phyloP scores from a whole-genome alignment of 2,113 vertebrate genomes.

The Lamprotornis superbus region DNA sequence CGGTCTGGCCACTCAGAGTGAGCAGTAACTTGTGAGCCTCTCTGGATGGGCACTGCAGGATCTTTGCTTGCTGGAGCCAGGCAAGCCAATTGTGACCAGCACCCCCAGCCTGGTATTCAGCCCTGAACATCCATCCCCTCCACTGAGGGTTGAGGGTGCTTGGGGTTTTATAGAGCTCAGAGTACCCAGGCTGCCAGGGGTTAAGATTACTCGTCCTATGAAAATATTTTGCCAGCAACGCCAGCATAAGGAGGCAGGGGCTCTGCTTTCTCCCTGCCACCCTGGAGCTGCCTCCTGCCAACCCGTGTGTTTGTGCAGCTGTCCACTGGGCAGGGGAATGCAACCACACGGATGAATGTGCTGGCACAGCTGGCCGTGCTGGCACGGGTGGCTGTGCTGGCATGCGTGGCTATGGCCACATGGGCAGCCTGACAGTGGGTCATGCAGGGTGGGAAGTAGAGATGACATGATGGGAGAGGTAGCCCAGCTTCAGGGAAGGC shows the following conservation, averaged over 20 bases:
- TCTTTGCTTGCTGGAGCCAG: neutral
- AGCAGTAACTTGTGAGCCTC: neutral
- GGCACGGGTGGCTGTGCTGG: neutral
- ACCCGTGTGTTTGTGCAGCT: neutral
- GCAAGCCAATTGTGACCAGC: neutral
- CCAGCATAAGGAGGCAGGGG: neutral
- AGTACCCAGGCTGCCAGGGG: neutral
- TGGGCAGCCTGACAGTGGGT: neutral
- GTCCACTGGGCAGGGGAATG: neutral
- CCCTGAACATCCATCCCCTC: neutral
- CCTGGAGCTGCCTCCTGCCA: neutral
- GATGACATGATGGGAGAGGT: neutral
- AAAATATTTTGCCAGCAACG: neutral
- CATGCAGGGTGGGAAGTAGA: neutral
- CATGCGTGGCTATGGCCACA: neutral
- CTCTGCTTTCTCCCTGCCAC: neutral
- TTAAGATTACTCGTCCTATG: neutral
- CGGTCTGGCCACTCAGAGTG: neutral
- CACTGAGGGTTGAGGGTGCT: neutral
- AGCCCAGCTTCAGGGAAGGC: neutral
- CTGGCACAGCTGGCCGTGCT: neutral
- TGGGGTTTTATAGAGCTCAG: neutral
- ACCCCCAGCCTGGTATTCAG: neutral
- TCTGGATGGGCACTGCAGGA: neutral
- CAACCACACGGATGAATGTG: accelerated